Conservation (phyloP, 2,797 vertebrate genomes). For the Propithecus perrieri region DNA sequence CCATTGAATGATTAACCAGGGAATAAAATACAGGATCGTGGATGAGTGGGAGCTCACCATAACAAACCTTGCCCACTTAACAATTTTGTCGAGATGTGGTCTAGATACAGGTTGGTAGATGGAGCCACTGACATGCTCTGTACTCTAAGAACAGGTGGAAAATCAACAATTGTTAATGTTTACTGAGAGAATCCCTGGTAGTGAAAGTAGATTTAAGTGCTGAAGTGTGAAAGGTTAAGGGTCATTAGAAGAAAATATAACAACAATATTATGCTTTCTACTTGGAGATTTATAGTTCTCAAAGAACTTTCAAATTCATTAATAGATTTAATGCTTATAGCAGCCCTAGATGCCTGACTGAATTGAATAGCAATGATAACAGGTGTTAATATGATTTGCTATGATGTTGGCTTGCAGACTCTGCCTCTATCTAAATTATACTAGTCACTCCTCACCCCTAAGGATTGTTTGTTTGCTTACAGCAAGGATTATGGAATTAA, state of each 20-base stretch:
- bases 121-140: background rate
- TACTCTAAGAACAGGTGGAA: background rate
- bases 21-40: background rate
- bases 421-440: background rate
- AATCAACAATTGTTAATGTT: background rate
- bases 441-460: background rate
- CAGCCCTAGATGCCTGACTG: background rate
- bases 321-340: background rate
- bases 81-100: background rate
- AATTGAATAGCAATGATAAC: background rate
- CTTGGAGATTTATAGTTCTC: background rate
- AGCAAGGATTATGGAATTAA: background rate
- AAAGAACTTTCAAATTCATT: background rate
- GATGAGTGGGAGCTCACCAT: background rate
- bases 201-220: conserved; percentile 4
- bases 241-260: background rate
- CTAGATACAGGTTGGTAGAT: background rate
- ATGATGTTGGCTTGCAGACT: background rate
- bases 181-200: background rate
- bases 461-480: background rate
- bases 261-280: background rate
- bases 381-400: background rate
- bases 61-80: background rate
- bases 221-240: conserved; percentile 37
- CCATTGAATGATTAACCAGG: background rate